These are phyloP conservation scores for Perizoma affinitatum DNA, from an alignment of 2,888 invertebrate species.

Conservation along the genomic window DNA sequence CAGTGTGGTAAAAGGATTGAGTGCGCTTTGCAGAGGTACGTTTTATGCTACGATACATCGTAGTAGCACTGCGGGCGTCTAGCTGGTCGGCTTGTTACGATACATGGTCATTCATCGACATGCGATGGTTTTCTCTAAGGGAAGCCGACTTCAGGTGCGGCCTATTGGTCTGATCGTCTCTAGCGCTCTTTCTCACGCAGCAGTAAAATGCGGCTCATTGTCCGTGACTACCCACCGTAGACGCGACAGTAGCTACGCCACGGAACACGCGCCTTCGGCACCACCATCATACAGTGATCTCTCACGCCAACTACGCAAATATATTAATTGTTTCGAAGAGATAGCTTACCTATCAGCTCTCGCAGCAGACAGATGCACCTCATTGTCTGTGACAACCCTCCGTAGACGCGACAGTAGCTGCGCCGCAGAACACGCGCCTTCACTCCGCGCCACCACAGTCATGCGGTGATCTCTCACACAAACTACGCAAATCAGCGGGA, in stretches of 20 bases:
- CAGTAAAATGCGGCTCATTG: constrained; percentile 94
- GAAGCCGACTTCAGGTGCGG: no score
- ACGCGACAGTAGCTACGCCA: constrained; percentile 88
- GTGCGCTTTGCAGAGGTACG: no score
- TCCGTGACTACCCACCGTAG: constrained; percentile 91
- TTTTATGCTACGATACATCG: no score
- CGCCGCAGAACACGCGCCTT: constrained; percentile 90
- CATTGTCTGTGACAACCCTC: constrained; percentile 92
- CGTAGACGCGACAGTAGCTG: constrained; percentile 89
- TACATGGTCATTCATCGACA: no score
- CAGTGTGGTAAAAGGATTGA: no score
- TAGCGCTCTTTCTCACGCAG: constrained; percentile 85
- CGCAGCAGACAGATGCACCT: constrained; percentile 93
- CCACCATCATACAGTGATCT: constrained; percentile 96
- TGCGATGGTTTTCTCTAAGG: no score
- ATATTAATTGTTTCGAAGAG: no score
- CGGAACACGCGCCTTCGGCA: constrained; percentile 94
- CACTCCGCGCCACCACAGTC: constrained; percentile 96
- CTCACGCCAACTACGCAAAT: constrained; percentile 95
- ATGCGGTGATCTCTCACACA: constrained; percentile 95
- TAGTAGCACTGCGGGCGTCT: no score
- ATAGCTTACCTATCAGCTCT: constrained; percentile 90
- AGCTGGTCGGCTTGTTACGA: no score
- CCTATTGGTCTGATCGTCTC: no score
- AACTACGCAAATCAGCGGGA: constrained; percentile 95